Conservation (phyloP, 2,113 vertebrate species). For the Campylomormyrus tamandua region DNA sequence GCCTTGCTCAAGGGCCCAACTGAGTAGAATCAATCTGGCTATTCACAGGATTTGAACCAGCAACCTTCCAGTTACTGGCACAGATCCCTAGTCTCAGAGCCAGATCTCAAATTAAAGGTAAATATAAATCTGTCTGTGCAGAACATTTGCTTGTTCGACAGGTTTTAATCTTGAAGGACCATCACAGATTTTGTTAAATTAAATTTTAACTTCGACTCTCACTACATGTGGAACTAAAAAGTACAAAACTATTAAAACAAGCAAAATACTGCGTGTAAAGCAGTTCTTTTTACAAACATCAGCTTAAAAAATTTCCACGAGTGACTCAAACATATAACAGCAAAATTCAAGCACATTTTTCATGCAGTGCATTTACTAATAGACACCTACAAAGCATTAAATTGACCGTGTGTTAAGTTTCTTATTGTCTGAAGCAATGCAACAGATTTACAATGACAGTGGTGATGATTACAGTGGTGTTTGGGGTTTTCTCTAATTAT, state of each 20-base stretch:
- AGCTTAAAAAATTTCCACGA: not conserved
- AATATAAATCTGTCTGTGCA: not conserved
- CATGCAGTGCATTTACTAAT: not conserved
- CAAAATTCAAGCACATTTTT: not conserved
- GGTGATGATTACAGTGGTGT: not conserved
- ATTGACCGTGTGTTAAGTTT: not conserved
- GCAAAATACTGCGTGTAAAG: not conserved
- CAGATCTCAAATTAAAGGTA: not conserved
- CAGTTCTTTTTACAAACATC: not conserved
- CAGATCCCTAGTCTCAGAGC: too few relatives aligned
- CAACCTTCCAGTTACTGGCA: too few relatives aligned
- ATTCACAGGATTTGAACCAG: too few relatives aligned
- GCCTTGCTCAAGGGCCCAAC: too few relatives aligned
- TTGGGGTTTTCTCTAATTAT: not conserved
- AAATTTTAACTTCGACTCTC: not conserved
- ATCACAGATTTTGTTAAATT: not conserved
- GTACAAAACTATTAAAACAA: not conserved
- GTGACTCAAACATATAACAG: not conserved
- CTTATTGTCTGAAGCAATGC: not conserved
- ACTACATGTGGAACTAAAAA: not conserved
- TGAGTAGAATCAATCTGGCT: too few relatives aligned
- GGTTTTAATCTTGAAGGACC: not conserved
- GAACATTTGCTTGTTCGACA: not conserved
- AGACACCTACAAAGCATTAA: not conserved
- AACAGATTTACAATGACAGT: not conserved